Evolutionary conservation across 2,888 invertebrate genomes (phyloP), one percentile per base, ranked within the genome.

Genomic region (Stenichneumon culpator): DNA sequence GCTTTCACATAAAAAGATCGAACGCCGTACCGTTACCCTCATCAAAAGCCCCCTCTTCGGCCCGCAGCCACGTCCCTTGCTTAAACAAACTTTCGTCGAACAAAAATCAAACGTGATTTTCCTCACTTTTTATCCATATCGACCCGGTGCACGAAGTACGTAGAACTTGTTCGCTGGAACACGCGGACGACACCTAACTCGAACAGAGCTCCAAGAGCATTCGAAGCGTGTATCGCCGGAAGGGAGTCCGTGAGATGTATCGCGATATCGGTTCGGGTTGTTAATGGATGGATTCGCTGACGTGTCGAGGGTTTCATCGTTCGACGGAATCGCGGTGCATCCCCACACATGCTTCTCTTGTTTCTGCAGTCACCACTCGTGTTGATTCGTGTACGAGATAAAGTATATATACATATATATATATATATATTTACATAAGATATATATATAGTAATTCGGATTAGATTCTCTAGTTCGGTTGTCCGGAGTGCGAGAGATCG

Each of bases 401-500:
- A 32, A 75, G 36, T 39, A 39, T 39, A 44, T 22, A 68, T 9
- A 2, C 3, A 22, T 54, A 39, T 75, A 7, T 28, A 32, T 9
- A 22, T 60, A 22, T 44, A n/a, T 47, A 52, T 72, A 22, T 50
- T 16, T 16, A 14, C 6, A 14, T 65, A 44, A 36, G 69, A 50
- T 9, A 54, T 47, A 14, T 82, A 82, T 79, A 80, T 74, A 79
- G 72, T 82, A 85, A 81, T 83, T 85, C 77, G 44, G 44, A 82
- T 86, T 36, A 68, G 68, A 72, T 81, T 80, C 73, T 79, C 83
- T 44, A 19, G 77, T 77, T 82, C 67, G 74, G 65, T 75, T 79
- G 72, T 44, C 25, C 60, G 65, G 44, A 86, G 84, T 86, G 84
- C 82, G 78, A 88, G 88, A 89, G 90, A 90, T 89, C 89, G 84